phyloP scores from a whole-genome alignment of 2,797 vertebrate genomes.

The Pseudochirops corinnae region DNA sequence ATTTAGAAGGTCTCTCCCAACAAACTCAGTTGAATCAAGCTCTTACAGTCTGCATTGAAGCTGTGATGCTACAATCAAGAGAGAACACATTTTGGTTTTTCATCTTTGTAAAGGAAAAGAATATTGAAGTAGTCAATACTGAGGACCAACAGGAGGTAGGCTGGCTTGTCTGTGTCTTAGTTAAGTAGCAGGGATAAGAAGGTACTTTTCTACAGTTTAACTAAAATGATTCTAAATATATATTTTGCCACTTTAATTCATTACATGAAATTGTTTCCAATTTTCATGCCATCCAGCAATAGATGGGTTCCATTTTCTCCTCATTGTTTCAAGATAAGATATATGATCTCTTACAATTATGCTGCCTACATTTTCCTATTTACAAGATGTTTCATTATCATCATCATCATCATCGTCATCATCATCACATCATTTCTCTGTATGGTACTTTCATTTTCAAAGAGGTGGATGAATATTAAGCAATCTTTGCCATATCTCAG shows the following conservation, averaged over 20 bases:
- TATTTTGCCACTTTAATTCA: background rate
- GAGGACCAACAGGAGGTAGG: slow-evolving; percentile 77
- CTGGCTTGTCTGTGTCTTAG: slow-evolving; percentile 67
- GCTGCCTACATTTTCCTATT: slow-evolving; percentile 16
- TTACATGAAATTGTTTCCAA: slow-evolving; percentile 9
- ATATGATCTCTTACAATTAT: slow-evolving; percentile 10
- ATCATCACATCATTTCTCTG: slow-evolving; percentile 10
- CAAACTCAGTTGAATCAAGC: slow-evolving; percentile 65
- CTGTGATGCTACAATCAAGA: slow-evolving; percentile 71
- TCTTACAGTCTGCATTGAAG: slow-evolving; percentile 55
- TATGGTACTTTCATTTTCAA: slow-evolving; percentile 16
- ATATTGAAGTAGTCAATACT: slow-evolving; percentile 71
- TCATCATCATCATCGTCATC: background rate
- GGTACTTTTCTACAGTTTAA: background rate
- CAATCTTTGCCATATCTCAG: background rate
- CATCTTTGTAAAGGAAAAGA: slow-evolving; percentile 72
- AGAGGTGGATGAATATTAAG: slow-evolving; percentile 36
- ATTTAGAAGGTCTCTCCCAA: slow-evolving; percentile 66
- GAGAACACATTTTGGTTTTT: slow-evolving; percentile 72
- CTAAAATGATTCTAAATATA: slow-evolving; percentile 40
- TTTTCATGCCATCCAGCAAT: slow-evolving; percentile 42
- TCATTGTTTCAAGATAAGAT: slow-evolving; percentile 56
- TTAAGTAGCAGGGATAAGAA: slow-evolving; percentile 56
- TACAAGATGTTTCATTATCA: background rate
- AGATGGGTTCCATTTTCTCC: slow-evolving; percentile 9